A percentile compares a stretch with the other conserved stretches of the same genome.
These are phyloP conservation scores for Ochropleura plecta DNA, from an alignment of 2,888 invertebrate genomes.

Conservation along the genomic window DNA sequence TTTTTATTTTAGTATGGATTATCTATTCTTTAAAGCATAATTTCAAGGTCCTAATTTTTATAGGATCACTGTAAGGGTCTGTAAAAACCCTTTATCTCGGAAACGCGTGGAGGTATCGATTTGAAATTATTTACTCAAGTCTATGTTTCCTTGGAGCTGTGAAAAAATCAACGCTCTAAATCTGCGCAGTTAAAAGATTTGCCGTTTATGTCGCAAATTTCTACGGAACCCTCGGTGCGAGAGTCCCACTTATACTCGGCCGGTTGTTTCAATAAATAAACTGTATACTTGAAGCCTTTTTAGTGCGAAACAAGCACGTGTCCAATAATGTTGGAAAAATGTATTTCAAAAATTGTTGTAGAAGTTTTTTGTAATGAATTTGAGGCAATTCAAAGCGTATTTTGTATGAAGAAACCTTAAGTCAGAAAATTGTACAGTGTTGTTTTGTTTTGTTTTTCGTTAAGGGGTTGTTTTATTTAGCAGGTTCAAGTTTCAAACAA, in stretches of 20 bases:
- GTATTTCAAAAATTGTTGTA: neutral
- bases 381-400: neutral
- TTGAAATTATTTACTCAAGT: too few species aligned
- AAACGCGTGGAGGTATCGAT: too few species aligned
- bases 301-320: constrained; percentile 46
- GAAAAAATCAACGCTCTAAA: too few species aligned
- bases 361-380: neutral
- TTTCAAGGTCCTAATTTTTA: constrained; percentile 1
- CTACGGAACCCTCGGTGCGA: too few species aligned
- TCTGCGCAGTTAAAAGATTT: too few species aligned
- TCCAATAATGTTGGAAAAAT: constrained; percentile 14
- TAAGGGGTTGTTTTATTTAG: constrained; percentile 7
- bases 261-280: constrained; percentile 25
- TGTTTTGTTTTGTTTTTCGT: constrained; percentile 1
- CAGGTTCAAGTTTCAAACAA: constrained; percentile 18
- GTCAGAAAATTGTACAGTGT: constrained; percentile 8
- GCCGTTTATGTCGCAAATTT: too few species aligned
- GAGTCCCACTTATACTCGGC: too few species aligned
- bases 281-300: neutral
- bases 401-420: constrained; percentile 35
- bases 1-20: neutral
- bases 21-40: constrained; percentile 14
- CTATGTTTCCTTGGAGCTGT: too few species aligned
- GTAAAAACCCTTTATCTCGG: too few species aligned
- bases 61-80: too few species aligned